phyloP scores from a whole-genome alignment of 2,113 vertebrate genomes.

The Chloropsis hardwickii region DNA sequence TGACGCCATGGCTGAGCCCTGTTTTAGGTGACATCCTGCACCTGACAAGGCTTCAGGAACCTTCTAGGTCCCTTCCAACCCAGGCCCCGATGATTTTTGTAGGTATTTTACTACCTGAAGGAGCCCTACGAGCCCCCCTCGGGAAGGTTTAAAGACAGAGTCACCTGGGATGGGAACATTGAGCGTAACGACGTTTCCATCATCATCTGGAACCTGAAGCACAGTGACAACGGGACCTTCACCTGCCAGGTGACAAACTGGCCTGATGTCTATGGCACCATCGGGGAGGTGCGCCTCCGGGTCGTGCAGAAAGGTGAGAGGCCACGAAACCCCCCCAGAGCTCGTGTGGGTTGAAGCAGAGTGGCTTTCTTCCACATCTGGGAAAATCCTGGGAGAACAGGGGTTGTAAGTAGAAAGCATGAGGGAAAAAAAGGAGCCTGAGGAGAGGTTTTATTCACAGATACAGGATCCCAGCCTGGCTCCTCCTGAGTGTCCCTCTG shows the following conservation, averaged over 20 bases:
- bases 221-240: conserved; percentile 88
- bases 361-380: neutral
- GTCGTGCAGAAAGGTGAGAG: conserved; percentile 79
- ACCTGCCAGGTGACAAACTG: conserved; percentile 91
- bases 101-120: conserved; percentile 86
- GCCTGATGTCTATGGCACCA: conserved; percentile 82
- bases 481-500: neutral
- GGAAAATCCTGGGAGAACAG: neutral
- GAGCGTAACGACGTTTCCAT: conserved; percentile 82
- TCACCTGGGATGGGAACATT: conserved; percentile 85
- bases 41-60: neutral
- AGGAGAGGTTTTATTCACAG: neutral
- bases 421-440: neutral
- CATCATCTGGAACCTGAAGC: conserved; percentile 80
- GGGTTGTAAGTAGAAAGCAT: neutral
- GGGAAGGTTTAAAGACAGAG: conserved; percentile 79
- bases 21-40: neutral
- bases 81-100: neutral
- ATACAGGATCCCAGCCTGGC: neutral
- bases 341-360: fast-evolving
- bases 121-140: conserved; percentile 65
- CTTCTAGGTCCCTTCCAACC: too few relatives aligned
- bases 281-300: conserved; percentile 80
- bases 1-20: neutral
- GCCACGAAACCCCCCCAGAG: neutral